Evolutionary conservation across 1,140 invertebrate genomes (phyloP), one percentile per base, ranked within the genome.

Genomic region (Galleria mellonella): DNA sequence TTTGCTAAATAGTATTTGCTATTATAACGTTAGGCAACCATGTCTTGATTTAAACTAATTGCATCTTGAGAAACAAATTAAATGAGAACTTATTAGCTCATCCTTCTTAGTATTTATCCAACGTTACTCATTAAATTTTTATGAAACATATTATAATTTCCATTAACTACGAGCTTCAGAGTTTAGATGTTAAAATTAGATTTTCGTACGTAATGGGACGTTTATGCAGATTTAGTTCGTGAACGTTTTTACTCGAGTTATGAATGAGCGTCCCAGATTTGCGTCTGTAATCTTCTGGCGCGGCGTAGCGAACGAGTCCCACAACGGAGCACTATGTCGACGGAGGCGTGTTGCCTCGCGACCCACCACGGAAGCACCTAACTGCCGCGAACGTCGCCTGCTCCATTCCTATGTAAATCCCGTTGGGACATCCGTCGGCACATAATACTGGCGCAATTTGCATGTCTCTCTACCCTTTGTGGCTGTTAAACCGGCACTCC

Each of bases 361-460:
- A 41, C 51, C 45, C 28, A 36, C 29, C 45, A 38, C 67, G 70
- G 70, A 70, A 67, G 63, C 60, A 51, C 40, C 61, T 71, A 75
- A 72, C 72, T 73, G 63, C 67, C 57, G 55, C 53, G 41, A 58
- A 60, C 49, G 53, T 57, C 50, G 60, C 50, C 50, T 57, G 54
- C 55, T 64, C 74, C 62, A 83, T 83, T 83, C 68, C 75, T 83
- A 83, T 83, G 77, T 82, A 79, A 83, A 83, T 83, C 62, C 51
- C 51, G 27, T 30, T 55, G 52, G 52, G 51, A 62, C 67, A 72
- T 71, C 64, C 72, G 62, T 66, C 56, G 54, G 44, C 59, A 62
- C 57, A 76, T 78, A 83, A 76, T 75, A 69, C 59, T 56, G 66
- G 41, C 47, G 37, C 54, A 63, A 83, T 83, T 78, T 79, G 75